Evolutionary conservation across 2,113 vertebrate genomes (phyloP), one percentile per base, ranked within the genome.

Genomic region (Labrus mixtus): DNA sequence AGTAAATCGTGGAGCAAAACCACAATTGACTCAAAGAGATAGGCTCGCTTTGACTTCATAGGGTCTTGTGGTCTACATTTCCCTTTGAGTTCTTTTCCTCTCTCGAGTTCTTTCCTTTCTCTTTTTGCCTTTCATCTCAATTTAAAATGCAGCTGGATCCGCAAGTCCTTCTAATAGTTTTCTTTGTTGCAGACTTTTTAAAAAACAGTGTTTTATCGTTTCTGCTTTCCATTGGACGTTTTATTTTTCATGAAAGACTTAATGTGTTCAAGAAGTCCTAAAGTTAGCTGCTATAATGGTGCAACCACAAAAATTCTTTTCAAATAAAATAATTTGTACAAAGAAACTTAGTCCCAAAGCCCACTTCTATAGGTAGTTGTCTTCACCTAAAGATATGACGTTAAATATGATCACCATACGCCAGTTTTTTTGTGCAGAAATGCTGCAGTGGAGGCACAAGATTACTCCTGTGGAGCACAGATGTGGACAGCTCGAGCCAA

Each of bases 101-200:
- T 80, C 75, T 13, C 23, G 53, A 76, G 78, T 53, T 88, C 73
- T 83, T 83, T 88, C 69, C 83, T 64, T 73, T 78, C 65, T 80
- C 48, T 64, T 81, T 73, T 70, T 29, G n/a, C 41, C 83, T 93
- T 91, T 93, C 86, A 92, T 92, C 86, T 82, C 84, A 79, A 93
- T 89, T 90, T 85, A 83, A 91, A 90, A 88, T 89, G 79, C 93
- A 94, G 91, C 91, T 93, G 93, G 85, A 87, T 82, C 81, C 77
- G 60, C 82, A 74, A 81, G 77, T 73, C 73, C 22, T 71, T 46
- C 71, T 76, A 79, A 82, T 89, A 78, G 59, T 84, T 79, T 79
- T 84, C 88, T 92, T 90, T 91, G 78, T 90, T 90, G 88, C 48
- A 71, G 62, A 68, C 60, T 73, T 87, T 86, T 84, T 74, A 76